Base-by-base conservation (phyloP, 30 jellyfish, hydroid and myxozoan genomes). In the Haliclystus octoradiatus region DNA sequence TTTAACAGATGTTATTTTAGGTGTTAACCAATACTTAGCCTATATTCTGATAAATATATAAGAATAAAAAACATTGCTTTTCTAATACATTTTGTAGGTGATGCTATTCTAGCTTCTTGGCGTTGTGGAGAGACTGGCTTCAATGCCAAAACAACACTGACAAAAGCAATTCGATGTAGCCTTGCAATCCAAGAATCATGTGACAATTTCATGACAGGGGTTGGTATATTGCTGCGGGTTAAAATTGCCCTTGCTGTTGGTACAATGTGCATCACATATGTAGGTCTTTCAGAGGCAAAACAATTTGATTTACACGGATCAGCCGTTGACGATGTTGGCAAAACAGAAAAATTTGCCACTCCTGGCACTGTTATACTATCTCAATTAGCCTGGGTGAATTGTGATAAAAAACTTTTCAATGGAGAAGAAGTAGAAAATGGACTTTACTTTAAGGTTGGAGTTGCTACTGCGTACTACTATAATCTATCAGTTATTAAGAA, bases 181-280 rank as follows among this genome's bases (percentile, higher is more conserved):
- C 75, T 85, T 0, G 69, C 79, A 33, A 85, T 85, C 40, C 96
- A 85, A 69, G 74, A 78, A 33, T 72, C 77, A 57, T 85, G 96
- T 53, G 94, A 85, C 76, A 85, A 85, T 52, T 80, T 68, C 32
- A 65, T 78, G 82, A 85, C 96, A 1, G 94, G 77, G 34, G 96
- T 85, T 4, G 96, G 96, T 22, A 70, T 85, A 15, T 33, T 85
- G 35, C 80, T 85, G 25, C 79, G 96, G 2, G 96, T 85, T 1
- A 85, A 85, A 47, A 74, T 85, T 12, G 96, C 96, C 34, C 61
- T 85, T 73, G 96, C 96, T 29, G 86, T 85, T 35, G 96, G 96
- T 7, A 66, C 94, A 2, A 85, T 85, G 96, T 49, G 93, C 49
- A 66, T 85, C 34, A 85, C 96, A 27, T 75, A 71, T 62, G 96